Conservation (phyloP, 2,888 invertebrate genomes). For the Embidobia sp. region DNA sequence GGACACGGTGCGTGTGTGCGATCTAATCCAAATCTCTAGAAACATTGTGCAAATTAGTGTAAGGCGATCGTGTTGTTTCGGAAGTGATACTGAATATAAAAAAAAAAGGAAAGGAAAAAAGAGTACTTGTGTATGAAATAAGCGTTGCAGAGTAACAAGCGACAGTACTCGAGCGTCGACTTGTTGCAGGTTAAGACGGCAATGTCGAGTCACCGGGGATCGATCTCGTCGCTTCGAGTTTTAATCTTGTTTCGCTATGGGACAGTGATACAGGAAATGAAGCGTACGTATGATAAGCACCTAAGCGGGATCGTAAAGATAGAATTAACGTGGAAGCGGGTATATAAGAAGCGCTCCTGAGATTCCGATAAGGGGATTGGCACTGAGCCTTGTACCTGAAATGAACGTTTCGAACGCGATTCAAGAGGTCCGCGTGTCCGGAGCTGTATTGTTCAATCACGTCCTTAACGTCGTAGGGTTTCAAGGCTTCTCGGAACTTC, state of each 20-base stretch:
- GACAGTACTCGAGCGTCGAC: constrained; percentile 19
- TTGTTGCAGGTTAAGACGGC: constrained; percentile 25
- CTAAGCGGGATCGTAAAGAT: constrained; percentile 47
- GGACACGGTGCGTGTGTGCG: background rate
- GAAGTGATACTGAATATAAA: background rate
- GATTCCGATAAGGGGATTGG: constrained; percentile 52
- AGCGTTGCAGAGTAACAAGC: constrained; percentile 23
- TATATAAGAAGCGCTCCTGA: constrained; percentile 51
- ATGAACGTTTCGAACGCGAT: constrained; percentile 93
- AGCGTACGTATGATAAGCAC: constrained; percentile 55
- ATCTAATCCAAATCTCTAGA: constrained; percentile 8
- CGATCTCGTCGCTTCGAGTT: constrained; percentile 58
- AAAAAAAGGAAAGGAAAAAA: background rate
- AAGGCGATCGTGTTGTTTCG: constrained; percentile 1
- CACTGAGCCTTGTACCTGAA: constrained; percentile 85
- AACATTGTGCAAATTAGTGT: constrained; percentile 35
- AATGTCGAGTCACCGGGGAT: constrained; percentile 24
- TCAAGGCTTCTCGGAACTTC: constrained; percentile 94
- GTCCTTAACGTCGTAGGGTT: constrained; percentile 98
- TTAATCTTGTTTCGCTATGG: constrained; percentile 31
- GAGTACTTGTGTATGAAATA: constrained; percentile 3
- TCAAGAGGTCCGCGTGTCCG: constrained; percentile 93
- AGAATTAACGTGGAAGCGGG: constrained; percentile 49
- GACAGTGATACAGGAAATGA: constrained; percentile 38
- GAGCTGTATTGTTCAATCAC: constrained; percentile 97